phyloP scores from a whole-genome alignment of 2,888 invertebrate genomes.

The Clistopyga incitator region DNA sequence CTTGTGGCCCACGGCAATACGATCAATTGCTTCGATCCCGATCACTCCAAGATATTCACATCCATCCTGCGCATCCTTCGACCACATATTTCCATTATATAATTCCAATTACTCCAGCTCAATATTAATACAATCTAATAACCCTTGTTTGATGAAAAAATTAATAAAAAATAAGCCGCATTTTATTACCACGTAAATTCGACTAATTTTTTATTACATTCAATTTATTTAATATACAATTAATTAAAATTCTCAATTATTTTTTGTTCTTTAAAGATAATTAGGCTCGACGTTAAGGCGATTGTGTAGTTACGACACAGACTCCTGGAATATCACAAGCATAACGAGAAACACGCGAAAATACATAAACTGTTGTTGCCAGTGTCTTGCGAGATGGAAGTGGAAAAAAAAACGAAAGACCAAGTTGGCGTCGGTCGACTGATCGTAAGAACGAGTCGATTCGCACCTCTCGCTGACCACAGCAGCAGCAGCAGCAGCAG shows the following conservation, averaged over 20 bases:
- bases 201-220: background rate
- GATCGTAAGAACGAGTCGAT: conserved; percentile 81
- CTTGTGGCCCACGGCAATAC: conserved; percentile 6
- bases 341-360: conserved; percentile 37
- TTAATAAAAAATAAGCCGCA: background rate
- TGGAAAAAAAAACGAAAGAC: conserved; percentile 66
- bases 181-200: background rate
- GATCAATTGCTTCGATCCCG: conserved; percentile 42
- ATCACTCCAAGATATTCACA: conserved; percentile 34
- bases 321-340: conserved; percentile 3
- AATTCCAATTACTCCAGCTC: background rate
- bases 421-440: conserved; percentile 72
- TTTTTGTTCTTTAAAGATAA: no score
- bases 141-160: background rate
- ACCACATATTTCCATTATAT: background rate
- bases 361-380: conserved; percentile 39
- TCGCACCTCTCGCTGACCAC: conserved; percentile 75
- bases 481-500: conserved; percentile 25
- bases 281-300: no score
- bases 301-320: background rate
- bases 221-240: background rate
- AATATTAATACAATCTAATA: conserved; percentile 1
- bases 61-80: background rate
- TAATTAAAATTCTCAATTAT: no score
- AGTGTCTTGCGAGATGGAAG: conserved; percentile 28